A percentile compares a stretch with the other conserved stretches of the same genome.
Conservation (phyloP, 2,888 invertebrate genomes). For the Leptura quadrifasciata region DNA sequence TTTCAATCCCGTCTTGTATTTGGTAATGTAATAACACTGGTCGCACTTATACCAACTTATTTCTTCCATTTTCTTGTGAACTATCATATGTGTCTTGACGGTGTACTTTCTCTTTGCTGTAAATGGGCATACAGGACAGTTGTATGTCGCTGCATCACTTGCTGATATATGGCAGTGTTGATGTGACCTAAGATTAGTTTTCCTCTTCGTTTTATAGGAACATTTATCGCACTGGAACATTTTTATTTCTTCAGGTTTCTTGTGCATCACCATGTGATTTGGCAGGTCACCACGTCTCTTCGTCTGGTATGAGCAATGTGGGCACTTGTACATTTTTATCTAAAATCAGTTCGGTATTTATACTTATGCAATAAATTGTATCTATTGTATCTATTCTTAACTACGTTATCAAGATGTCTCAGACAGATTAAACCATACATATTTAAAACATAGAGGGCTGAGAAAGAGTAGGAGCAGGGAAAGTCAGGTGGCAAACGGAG, state of each 20-base stretch:
- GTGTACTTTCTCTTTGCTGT: background rate
- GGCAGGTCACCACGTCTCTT: background rate
- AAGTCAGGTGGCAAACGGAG: too few species aligned
- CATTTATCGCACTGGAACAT: background rate
- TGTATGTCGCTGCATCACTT: background rate
- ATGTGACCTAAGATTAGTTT: background rate
- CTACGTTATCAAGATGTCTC: too few species aligned
- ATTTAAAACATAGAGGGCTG: too few species aligned
- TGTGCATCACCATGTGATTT: background rate
- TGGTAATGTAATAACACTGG: background rate
- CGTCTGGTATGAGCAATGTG: background rate
- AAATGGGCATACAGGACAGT: background rate
- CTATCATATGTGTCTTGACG: background rate
- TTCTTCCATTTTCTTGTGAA: background rate
- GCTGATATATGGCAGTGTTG: background rate
- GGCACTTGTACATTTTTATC: slow-evolving; percentile 3
- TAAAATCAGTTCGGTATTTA: background rate
- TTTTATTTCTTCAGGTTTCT: background rate
- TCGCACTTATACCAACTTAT: background rate
- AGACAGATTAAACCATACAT: too few species aligned
- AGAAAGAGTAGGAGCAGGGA: too few species aligned
- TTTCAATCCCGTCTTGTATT: background rate
- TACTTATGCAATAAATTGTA: too few species aligned
- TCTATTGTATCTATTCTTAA: too few species aligned
- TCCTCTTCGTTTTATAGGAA: background rate